Conservation (phyloP, 2,797 vertebrate species). For the Urocyon cinereoargenteus region DNA sequence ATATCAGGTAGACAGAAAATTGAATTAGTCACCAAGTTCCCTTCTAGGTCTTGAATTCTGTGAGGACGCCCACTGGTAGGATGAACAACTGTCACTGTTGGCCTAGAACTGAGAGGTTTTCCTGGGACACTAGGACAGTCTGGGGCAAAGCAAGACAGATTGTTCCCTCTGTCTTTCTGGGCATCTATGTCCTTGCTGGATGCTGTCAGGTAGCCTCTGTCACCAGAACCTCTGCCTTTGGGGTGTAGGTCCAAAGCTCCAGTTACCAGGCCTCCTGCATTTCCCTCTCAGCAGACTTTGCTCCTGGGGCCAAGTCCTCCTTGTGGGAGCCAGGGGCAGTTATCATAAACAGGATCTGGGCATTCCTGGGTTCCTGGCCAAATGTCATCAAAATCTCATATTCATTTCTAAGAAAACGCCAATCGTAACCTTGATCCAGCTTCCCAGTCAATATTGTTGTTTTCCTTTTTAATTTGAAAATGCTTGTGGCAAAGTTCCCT, state of each 20-base stretch:
- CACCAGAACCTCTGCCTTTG: background rate
- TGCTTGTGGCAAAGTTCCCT: background rate
- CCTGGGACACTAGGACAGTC: background rate
- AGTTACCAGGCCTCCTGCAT: background rate
- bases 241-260: background rate
- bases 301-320: background rate
- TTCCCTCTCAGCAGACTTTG: background rate
- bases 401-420: background rate
- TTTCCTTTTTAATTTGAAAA: slow-evolving; percentile 4
- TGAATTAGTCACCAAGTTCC: background rate
- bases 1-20: background rate
- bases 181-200: background rate
- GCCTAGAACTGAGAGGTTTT: background rate
- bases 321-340: background rate
- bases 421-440: background rate
- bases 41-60: background rate
- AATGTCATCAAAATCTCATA: background rate
- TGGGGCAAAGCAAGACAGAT: background rate
- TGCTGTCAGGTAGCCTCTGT: background rate
- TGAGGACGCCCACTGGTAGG: background rate
- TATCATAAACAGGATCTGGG: background rate
- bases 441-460: background rate
- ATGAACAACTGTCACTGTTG: background rate
- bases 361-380: background rate
- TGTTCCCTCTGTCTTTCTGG: background rate